phyloP scores from a whole-genome alignment of 2,797 vertebrate species.

The Sparus aurata region DNA sequence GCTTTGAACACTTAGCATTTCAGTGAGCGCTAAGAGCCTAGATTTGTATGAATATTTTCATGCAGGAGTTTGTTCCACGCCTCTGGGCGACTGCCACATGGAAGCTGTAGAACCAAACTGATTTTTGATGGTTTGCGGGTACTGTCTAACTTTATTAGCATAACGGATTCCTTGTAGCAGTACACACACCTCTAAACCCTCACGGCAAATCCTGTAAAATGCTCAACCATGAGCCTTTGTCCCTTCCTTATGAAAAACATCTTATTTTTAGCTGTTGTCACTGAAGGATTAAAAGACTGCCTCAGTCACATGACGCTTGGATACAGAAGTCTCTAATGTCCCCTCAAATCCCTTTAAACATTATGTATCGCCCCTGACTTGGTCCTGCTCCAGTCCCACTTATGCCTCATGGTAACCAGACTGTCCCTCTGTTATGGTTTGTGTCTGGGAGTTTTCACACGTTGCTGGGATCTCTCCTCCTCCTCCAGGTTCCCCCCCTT shows the following conservation, averaged over 20 bases:
- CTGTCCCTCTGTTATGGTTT: slow-evolving; percentile 77
- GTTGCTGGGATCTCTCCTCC: slow-evolving; percentile 74
- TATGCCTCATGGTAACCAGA: slow-evolving; percentile 64
- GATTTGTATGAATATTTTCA: slow-evolving; percentile 66
- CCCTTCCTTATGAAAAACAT: slow-evolving; percentile 17
- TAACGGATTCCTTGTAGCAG: slow-evolving; percentile 51
- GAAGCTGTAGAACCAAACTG: slow-evolving; percentile 68
- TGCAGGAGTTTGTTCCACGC: slow-evolving; percentile 61
- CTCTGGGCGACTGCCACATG: slow-evolving; percentile 56
- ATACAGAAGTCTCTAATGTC: slow-evolving; percentile 41
- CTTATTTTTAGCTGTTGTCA: slow-evolving; percentile 46
- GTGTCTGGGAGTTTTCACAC: slow-evolving; percentile 80
- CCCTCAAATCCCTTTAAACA: slow-evolving; percentile 18
- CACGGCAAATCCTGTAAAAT: too few relatives aligned
- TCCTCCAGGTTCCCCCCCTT: slow-evolving; percentile 21
- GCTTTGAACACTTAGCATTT: slow-evolving; percentile 77
- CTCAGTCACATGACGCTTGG: slow-evolving; percentile 19
- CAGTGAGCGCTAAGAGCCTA: slow-evolving; percentile 39
- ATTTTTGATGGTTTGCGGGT: slow-evolving; percentile 56
- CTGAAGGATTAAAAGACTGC: slow-evolving; percentile 30
- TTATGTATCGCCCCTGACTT: slow-evolving; percentile 26
- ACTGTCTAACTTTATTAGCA: slow-evolving; percentile 67
- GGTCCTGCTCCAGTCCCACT: slow-evolving; percentile 38
- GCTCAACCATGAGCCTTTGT: slow-evolving; percentile 2
- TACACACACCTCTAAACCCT: slow-evolving; percentile 20